Base-by-base conservation (phyloP, 2,888 invertebrate genomes). In the Tubulanus polymorphus region DNA sequence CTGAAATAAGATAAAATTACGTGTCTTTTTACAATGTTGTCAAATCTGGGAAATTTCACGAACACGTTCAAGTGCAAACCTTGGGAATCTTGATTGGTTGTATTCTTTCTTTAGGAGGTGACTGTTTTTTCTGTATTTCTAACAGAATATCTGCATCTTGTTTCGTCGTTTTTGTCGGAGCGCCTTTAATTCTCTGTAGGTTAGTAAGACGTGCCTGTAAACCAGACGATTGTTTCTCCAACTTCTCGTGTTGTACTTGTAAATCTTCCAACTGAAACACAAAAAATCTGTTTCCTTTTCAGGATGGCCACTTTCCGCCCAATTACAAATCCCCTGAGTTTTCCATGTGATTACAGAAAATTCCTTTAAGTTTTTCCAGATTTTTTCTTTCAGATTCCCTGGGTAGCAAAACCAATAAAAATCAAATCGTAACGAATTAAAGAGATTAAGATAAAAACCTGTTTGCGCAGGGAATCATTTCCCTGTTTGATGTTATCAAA, bases 401-500 rank as follows among this genome's bases (percentile, higher is more conserved):
- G 35, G 10, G n/a, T n/a, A 12, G 35, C 37, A 45, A 18, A 55
- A 8, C 20, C 48, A 45, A 28, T 23, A 15, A 49, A 46, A 51
- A 45, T 29, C 8, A 6, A 10, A 50, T 5, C 29, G n/a, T 12
- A 18, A 35, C 12, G 12, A 15, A 37, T 6, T 35, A 32, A 37
- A 20, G 3, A 18, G 10, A 15, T 3, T 27, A 30, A 27, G 15
- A 27, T 23, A 32, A 37, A 10, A 53, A 74, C 74, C 67, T 76
- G 73, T 59, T 70, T 71, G 50, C 71, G 68, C 46, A 74, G 57
- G 2, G 64, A 63, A 59, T 75, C 74, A 65, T 75, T 75, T 1
- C 73, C 72, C 55, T 67, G 63, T 51, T 74, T 74, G 27, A 76
- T 57, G 3, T 74, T 72, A 37, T 76, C 75, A 72, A 76, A 76